Evolutionary conservation across 2,113 vertebrate genomes (phyloP).

Genomic region (Etia nguti): DNA sequence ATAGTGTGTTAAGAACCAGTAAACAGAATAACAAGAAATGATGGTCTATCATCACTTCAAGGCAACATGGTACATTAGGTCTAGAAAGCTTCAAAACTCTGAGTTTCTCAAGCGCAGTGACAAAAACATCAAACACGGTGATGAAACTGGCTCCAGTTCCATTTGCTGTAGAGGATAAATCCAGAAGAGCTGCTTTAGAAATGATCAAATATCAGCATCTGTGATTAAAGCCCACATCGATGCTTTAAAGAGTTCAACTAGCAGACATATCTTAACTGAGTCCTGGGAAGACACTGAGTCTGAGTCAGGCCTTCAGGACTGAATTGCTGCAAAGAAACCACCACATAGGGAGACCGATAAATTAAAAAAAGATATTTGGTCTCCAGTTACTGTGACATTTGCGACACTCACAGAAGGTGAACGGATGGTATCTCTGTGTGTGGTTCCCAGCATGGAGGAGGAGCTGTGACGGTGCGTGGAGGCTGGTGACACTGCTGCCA

Average conservation of each 20-base stretch:
- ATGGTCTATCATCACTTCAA: not conserved
- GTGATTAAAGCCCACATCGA: not conserved
- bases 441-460: not conserved
- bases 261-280: not conserved
- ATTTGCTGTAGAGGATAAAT: not conserved
- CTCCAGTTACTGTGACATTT: not conserved
- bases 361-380: not conserved
- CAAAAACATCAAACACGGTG: not conserved
- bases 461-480: not conserved
- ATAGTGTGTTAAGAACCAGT: not conserved
- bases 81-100: not conserved
- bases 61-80: not conserved
- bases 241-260: not conserved
- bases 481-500: not conserved
- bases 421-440: not conserved
- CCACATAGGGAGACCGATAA: not conserved
- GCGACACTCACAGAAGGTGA: not conserved
- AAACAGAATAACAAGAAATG: not conserved
- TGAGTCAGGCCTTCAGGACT: not conserved
- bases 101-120: not conserved
- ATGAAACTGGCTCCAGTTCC: not conserved
- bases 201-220: not conserved
- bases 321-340: not conserved
- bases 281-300: not conserved
- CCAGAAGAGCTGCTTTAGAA: not conserved